phyloP scores from a whole-genome alignment of 2,797 vertebrate genomes.

The Strix occidentalis region DNA sequence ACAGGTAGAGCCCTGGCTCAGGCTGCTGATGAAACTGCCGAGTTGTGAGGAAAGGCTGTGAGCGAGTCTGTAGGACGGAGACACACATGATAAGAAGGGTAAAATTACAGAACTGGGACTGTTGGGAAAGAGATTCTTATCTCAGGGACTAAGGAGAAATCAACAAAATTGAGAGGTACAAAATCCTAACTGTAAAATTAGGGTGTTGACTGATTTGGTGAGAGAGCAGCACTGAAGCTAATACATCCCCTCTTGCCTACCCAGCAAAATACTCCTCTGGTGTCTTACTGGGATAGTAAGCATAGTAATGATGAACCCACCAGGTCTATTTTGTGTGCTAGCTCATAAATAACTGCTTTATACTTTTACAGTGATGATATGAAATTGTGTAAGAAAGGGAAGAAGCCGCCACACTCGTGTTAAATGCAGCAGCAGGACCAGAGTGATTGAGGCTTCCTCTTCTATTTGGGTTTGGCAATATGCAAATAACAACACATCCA shows the following conservation, averaged over 20 bases:
- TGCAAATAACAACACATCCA: neutral
- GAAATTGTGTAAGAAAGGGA: neutral
- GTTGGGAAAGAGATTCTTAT: neutral
- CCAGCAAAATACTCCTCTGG: neutral
- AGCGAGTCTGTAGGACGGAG: neutral
- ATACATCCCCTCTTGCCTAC: rapidly evolving
- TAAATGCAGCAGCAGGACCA: neutral
- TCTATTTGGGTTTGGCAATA: neutral
- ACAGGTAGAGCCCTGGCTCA: neutral
- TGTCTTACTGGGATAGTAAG: neutral
- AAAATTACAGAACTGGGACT: neutral
- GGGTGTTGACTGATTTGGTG: neutral
- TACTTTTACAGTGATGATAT: neutral
- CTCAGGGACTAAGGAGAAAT: neutral
- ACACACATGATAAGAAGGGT: rapidly evolving
- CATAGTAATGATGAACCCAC: neutral
- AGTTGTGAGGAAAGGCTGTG: neutral
- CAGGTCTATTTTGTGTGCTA: neutral
- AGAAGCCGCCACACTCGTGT: neutral
- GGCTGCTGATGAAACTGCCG: neutral
- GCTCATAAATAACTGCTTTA: neutral
- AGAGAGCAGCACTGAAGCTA: neutral
- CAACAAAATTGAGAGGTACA: neutral
- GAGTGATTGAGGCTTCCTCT: neutral
- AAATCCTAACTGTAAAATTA: neutral